Percentiles rank a stretch among this genome's conserved stretches.
These are phyloP conservation scores for Meliscaeva auricollis DNA, from an alignment of 2,888 invertebrate species.

Conservation along the genomic window DNA sequence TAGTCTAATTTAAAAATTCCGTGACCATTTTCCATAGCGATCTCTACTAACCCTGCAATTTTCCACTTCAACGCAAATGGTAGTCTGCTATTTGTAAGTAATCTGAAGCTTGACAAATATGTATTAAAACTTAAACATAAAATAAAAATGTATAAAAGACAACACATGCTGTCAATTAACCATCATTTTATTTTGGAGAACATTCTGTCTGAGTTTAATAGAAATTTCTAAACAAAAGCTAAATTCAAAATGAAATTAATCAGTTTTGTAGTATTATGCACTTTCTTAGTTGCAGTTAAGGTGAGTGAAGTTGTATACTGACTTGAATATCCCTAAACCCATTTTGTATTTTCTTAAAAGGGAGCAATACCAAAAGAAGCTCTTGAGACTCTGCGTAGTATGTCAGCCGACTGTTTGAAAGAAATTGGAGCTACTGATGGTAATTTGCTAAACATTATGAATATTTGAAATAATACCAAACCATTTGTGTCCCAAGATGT, in stretches of 20 bases:
- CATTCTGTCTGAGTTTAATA: background rate
- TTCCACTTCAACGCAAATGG: slow-evolving; percentile 26
- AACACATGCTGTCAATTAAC: background rate
- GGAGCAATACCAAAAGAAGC: slow-evolving; percentile 5
- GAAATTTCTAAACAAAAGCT: background rate
- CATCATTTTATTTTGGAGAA: background rate
- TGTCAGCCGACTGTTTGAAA: background rate
- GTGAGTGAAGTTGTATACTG: background rate
- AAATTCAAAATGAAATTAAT: background rate
- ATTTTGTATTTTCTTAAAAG: background rate
- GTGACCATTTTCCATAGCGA: background rate
- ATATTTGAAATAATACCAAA: background rate
- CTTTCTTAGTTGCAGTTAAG: slow-evolving; percentile 8
- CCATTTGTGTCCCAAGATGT: slow-evolving; percentile 78
- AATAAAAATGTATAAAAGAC: slow-evolving; percentile 26
- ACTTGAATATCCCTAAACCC: background rate
- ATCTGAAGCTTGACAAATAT: background rate
- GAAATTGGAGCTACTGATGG: slow-evolving; percentile 35
- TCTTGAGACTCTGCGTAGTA: background rate
- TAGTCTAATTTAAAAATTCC: background rate
- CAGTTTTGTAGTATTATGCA: slow-evolving; percentile 12
- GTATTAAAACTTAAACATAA: background rate
- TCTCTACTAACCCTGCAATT: slow-evolving; percentile 1
- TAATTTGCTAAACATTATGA: background rate
- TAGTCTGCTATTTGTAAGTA: background rate